Conservation (phyloP, 2,797 vertebrate genomes). For the Choloepus didactylus region DNA sequence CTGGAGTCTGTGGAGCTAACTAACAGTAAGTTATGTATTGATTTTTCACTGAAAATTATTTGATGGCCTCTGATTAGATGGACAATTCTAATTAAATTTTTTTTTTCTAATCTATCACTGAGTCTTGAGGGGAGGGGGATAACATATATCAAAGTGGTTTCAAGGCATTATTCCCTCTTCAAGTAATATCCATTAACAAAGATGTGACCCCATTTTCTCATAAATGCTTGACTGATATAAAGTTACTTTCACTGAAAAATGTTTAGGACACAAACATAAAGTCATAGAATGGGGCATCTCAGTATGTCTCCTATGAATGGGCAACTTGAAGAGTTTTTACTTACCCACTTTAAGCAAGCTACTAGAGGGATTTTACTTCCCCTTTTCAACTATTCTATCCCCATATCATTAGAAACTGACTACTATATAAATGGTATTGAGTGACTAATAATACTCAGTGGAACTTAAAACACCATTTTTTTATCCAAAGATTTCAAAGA, state of each 20-base stretch:
- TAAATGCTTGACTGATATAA: slow-evolving; percentile 59
- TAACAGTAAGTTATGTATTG: neutral
- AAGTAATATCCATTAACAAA: slow-evolving; percentile 62
- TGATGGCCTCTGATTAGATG: slow-evolving; percentile 69
- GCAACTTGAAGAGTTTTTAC: neutral
- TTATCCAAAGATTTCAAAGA: slow-evolving; percentile 65
- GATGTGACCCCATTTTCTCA: slow-evolving; percentile 62
- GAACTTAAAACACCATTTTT: slow-evolving; percentile 73
- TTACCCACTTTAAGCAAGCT: too few relatives aligned
- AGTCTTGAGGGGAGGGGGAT: slow-evolving; percentile 59
- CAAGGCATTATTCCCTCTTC: slow-evolving; percentile 69
- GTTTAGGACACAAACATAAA: slow-evolving; percentile 62
- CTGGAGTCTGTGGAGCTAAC: neutral
- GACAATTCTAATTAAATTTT: slow-evolving; percentile 76
- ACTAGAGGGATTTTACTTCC: neutral
- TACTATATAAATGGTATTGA: slow-evolving; percentile 59
- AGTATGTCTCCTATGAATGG: neutral
- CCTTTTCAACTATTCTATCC: slow-evolving; percentile 25
- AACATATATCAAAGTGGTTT: slow-evolving; percentile 79
- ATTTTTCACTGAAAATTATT: slow-evolving; percentile 52
- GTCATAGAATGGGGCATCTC: slow-evolving; percentile 25
- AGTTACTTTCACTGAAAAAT: slow-evolving; percentile 52
- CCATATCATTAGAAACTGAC: slow-evolving; percentile 36
- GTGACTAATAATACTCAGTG: slow-evolving; percentile 64
- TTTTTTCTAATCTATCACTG: slow-evolving; percentile 77